Percentiles rank a stretch among this genome's conserved stretches.
Conservation (phyloP, 2,113 vertebrate genomes). For the Lipophrys pholis region DNA sequence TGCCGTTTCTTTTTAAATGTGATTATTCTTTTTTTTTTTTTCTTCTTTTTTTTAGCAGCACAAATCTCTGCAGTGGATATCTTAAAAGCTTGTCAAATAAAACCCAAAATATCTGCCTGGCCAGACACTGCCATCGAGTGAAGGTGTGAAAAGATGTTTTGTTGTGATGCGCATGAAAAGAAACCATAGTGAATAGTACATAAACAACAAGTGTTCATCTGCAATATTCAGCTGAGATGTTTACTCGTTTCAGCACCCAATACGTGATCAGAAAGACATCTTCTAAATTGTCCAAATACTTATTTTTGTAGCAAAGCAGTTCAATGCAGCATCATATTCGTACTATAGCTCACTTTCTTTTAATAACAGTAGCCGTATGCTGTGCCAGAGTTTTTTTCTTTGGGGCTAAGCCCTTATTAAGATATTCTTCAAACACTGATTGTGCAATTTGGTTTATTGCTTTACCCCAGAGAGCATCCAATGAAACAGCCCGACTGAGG, state of each 20-base stretch:
- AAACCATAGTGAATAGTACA: conserved; percentile 21
- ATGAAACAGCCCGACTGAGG: conserved; percentile 6
- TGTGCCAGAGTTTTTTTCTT: conserved; percentile 5
- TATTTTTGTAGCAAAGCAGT: not conserved
- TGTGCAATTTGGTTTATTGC: not conserved
- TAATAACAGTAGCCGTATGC: not conserved
- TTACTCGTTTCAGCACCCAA: conserved; percentile 7
- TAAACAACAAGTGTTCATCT: conserved; percentile 17
- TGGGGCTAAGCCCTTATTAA: conserved; percentile 19
- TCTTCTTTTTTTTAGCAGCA: too few species aligned
- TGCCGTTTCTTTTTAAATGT: conserved; percentile 21
- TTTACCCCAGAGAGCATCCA: conserved; percentile 15
- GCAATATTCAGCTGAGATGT: not conserved
- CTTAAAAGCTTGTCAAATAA: conserved; percentile 42
- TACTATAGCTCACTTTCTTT: not conserved
- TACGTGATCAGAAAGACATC: conserved; percentile 10
- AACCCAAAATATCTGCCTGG: conserved; percentile 13
- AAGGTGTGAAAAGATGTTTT: conserved; percentile 48
- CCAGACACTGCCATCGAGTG: not conserved
- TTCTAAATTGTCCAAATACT: not conserved
- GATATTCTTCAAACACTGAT: conserved; percentile 23
- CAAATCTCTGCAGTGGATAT: conserved; percentile 8
- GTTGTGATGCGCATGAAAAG: conserved; percentile 40
- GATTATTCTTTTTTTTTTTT: conserved; percentile 43
- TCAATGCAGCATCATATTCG: conserved; percentile 12